Conservation (phyloP, 2,888 invertebrate genomes). For the Cheilosia grossa region DNA sequence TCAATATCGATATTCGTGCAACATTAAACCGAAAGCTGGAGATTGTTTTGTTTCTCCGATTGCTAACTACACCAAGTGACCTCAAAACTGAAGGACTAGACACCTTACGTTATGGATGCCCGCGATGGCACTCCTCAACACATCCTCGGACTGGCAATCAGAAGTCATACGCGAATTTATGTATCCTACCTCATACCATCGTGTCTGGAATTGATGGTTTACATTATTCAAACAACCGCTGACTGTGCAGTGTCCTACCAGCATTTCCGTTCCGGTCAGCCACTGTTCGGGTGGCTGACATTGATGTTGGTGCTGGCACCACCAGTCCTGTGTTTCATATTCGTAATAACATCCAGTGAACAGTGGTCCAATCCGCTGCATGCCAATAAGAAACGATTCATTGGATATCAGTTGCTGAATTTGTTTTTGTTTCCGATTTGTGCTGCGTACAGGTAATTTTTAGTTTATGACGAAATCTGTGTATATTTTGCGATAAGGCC, state of each 20-base stretch:
- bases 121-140: constrained; percentile 79
- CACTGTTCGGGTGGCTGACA: constrained; percentile 84
- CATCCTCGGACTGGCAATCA: constrained; percentile 80
- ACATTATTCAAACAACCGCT: constrained; percentile 87
- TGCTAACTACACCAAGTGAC: neutral
- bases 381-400: constrained; percentile 74
- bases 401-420: constrained; percentile 77
- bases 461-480: constrained; percentile 31
- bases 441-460: constrained; percentile 85
- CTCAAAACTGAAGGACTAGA: neutral
- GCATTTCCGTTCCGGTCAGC: constrained; percentile 86
- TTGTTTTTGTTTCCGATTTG: constrained; percentile 83
- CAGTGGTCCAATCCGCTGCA: constrained; percentile 84
- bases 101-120: constrained; percentile 75
- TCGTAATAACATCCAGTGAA: constrained; percentile 86
- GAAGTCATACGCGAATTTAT: constrained; percentile 81
- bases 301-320: constrained; percentile 84
- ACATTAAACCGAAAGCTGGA: neutral
- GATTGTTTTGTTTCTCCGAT: neutral
- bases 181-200: constrained; percentile 84
- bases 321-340: constrained; percentile 85
- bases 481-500: neutral
- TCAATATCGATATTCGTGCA: constrained; percentile 11
- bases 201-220: constrained; percentile 86
- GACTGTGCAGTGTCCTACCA: constrained; percentile 88